Percentiles rank a stretch among this genome's conserved stretches.
Conservation (phyloP, 2,113 vertebrate genomes). For the Protobothrops flavoviridis region DNA sequence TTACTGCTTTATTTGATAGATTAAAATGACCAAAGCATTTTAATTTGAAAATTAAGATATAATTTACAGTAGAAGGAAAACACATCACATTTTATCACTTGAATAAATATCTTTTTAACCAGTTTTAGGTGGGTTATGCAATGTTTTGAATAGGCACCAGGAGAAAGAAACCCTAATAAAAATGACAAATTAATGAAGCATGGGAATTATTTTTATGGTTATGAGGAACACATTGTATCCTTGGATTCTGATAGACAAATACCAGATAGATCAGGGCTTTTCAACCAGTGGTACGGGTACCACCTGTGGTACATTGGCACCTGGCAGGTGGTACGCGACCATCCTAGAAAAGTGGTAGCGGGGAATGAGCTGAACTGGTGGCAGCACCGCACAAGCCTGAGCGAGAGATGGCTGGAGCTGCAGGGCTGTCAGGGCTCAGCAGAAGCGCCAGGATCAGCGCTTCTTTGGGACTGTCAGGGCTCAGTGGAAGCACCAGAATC, state of each 20-base stretch:
- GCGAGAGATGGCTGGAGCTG: too few species aligned
- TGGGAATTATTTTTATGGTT: constrained; percentile 3
- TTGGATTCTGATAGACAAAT: constrained; percentile 24
- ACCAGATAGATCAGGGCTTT: neutral
- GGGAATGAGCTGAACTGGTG: too few species aligned
- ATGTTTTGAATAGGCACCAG: constrained; percentile 42
- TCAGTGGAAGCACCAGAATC: too few species aligned
- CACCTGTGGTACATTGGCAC: too few species aligned
- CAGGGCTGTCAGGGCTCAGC: too few species aligned
- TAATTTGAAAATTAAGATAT: constrained; percentile 39
- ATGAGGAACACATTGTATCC: constrained; percentile 24
- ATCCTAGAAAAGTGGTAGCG: too few species aligned
- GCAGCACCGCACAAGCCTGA: too few species aligned
- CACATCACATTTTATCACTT: constrained; percentile 38
- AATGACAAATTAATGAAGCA: constrained; percentile 38
- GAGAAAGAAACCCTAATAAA: constrained; percentile 39
- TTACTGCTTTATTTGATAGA: constrained; percentile 47
- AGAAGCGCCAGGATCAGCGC: too few species aligned
- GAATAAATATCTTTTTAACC: constrained; percentile 38
- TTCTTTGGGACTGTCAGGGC: too few species aligned
- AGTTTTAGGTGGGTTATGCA: constrained; percentile 37
- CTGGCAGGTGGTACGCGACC: too few species aligned
- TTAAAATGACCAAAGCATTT: constrained; percentile 32
- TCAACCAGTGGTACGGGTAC: too few species aligned
- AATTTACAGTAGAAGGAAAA: constrained; percentile 14